phyloP scores from a whole-genome alignment of 2,888 invertebrate species.

The Phyllotreta striolata region DNA sequence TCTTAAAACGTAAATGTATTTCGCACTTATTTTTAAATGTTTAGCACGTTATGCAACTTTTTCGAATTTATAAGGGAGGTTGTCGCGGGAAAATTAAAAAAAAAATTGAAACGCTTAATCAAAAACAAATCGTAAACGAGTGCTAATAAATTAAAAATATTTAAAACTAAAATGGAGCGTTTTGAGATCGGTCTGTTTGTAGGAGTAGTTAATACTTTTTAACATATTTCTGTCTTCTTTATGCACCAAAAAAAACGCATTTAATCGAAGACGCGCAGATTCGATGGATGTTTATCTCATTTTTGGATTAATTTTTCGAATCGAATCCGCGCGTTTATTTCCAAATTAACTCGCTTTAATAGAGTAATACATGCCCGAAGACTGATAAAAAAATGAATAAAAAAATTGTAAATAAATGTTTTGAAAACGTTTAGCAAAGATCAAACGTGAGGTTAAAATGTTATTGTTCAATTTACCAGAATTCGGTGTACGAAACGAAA shows the following conservation, averaged over 20 bases:
- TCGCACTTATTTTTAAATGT: constrained; percentile 26
- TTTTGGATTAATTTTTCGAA: background rate
- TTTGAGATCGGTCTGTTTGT: constrained; percentile 47
- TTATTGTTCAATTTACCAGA: constrained; percentile 45
- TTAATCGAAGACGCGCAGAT: constrained; percentile 20
- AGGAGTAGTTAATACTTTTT: constrained; percentile 29
- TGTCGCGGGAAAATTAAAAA: too few relatives aligned
- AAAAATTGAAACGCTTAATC: too few relatives aligned
- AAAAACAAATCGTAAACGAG: constrained; percentile 14
- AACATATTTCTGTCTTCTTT: constrained; percentile 42
- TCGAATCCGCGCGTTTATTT: constrained; percentile 8
- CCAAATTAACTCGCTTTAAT: constrained; percentile 22
- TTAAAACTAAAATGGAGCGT: constrained; percentile 24
- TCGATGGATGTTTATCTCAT: too few relatives aligned
- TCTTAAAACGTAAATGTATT: constrained; percentile 17
- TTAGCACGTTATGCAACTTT: constrained; percentile 13
- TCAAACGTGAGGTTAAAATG: constrained; percentile 37
- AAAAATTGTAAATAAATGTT: constrained; percentile 44
- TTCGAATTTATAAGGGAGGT: too few relatives aligned
- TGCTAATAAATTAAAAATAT: constrained; percentile 27
- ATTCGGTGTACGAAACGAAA: constrained; percentile 9
- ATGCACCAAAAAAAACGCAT: constrained; percentile 23
- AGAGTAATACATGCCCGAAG: constrained; percentile 46
- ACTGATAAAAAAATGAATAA: constrained; percentile 45
- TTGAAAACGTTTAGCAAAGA: constrained; percentile 43